phyloP scores from a whole-genome alignment of 1,140 invertebrate genomes.

The Rhysida immarginata region DNA sequence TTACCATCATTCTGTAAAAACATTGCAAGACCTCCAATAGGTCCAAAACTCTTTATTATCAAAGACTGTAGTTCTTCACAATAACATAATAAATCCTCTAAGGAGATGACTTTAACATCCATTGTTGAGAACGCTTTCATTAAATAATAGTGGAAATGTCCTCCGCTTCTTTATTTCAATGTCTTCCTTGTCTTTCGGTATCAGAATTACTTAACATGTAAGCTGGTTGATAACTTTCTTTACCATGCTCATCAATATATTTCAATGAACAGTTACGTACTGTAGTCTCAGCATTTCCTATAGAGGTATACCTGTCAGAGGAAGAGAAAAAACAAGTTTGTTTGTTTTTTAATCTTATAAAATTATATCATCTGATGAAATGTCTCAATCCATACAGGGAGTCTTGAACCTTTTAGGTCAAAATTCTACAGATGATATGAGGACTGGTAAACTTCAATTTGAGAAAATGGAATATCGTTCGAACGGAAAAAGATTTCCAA shows the following conservation, averaged over 20 bases:
- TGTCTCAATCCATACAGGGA: too few relatives aligned
- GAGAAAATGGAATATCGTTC: too few relatives aligned
- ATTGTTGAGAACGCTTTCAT: neutral
- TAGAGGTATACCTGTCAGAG: constrained; percentile 72
- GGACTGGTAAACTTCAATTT: too few relatives aligned
- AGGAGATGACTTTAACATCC: neutral
- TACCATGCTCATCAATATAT: constrained; percentile 30
- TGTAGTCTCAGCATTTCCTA: constrained; percentile 63
- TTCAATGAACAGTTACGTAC: constrained; percentile 56
- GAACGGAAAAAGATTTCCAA: too few relatives aligned
- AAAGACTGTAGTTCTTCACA: neutral
- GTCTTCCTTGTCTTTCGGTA: constrained; percentile 55
- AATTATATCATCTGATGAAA: too few relatives aligned
- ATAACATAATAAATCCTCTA: neutral
- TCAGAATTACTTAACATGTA: constrained; percentile 51
- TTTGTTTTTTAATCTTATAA: too few relatives aligned
- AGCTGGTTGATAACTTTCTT: constrained; percentile 54
- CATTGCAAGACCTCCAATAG: constrained; percentile 12
- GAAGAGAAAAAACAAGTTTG: too few relatives aligned
- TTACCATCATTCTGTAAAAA: constrained; percentile 15
- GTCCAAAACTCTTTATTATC: constrained; percentile 15
- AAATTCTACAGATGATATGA: too few relatives aligned
- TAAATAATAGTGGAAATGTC: too few relatives aligned
- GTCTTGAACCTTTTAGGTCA: too few relatives aligned
- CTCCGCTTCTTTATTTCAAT: too few relatives aligned